Conservation (phyloP, 2,888 invertebrate species). For the Apoderus coryli region DNA sequence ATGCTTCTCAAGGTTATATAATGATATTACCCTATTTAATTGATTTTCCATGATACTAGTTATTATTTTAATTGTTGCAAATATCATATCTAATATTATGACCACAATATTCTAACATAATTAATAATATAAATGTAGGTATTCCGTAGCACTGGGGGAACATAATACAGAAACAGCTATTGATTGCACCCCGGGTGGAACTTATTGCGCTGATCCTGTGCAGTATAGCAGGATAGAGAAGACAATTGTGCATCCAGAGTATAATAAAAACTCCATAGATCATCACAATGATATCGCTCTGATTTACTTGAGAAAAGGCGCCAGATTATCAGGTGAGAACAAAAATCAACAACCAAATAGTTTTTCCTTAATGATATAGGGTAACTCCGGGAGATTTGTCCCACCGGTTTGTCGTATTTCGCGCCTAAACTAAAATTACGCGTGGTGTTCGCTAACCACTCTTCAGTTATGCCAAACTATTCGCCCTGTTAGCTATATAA, state of each 20-base stretch:
- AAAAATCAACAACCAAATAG: conserved; percentile 5
- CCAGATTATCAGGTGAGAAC: conserved; percentile 32
- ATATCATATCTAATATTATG: too few relatives aligned
- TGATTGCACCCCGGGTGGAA: conserved; percentile 32
- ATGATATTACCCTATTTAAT: too few relatives aligned
- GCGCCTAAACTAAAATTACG: too few relatives aligned
- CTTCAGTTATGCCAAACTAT: too few relatives aligned
- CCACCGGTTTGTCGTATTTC: too few relatives aligned
- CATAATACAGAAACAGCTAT: conserved; percentile 32
- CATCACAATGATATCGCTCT: conserved; percentile 36
- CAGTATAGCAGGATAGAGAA: conserved; percentile 31
- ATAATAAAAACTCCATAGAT: conserved; percentile 23
- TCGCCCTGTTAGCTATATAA: too few relatives aligned
- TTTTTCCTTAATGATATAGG: too few relatives aligned
- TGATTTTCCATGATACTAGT: too few relatives aligned
- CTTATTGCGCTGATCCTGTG: conserved; percentile 31
- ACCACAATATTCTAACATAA: conserved; percentile 1
- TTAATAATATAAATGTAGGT: conserved; percentile 19
- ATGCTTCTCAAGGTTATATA: too few relatives aligned
- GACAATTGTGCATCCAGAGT: conserved; percentile 32
- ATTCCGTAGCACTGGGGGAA: conserved; percentile 33
- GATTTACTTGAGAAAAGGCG: conserved; percentile 30
- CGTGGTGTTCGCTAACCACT: too few relatives aligned
- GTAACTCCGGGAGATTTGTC: too few relatives aligned
- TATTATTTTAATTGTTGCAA: too few relatives aligned